Evolutionary conservation across 2,113 vertebrate species (phyloP), one percentile per base, ranked within the genome.

Genomic region (Danio rerio): DNA sequence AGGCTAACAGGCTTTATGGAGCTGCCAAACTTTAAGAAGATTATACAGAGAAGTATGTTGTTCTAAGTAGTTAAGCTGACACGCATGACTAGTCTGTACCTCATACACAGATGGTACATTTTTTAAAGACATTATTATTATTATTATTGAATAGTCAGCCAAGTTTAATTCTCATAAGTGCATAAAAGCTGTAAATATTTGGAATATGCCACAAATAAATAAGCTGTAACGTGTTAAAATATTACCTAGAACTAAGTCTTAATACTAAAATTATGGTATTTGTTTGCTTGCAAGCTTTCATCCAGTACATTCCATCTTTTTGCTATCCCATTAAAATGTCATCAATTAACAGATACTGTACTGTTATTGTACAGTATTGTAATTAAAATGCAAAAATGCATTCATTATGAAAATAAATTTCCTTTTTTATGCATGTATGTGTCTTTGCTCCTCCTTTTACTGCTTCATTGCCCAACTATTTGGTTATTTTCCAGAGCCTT

Each of bases 401-500:
- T 81, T 85, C 53, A 85, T 40, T 5, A 21, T 55, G 13, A 72
- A 55, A 7, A 59, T 63, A 63, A 70, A 50, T 21, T 63, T 13
- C 31, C 2, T 21, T 50, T 63, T 69, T 31, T 15, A 42, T 16
- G n/a, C 56, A 55, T 71, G 18, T 53, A 11, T 43, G 16, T 62
- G 58, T 43, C 40, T 56, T 15, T 59, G 10, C 21, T 56, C 42
- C 42, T 49, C 5, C 18, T 78, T 40, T 31, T 56, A 13, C 49
- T 85, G 40, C 55, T 61, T 74, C 47, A 47, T 82, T 77, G 62
- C 81, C 47, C 43, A 21, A 42, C 52, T 31, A 43, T 20, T 80
- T 61, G 69, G 80, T 80, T 65, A 86, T 91, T 85, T 90, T 94
- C 82, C 90, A 97, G 96, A 92, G 86, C 63, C 82, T 52, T 88